A percentile compares a stretch with the other conserved stretches of the same genome.
phyloP scores from a whole-genome alignment of 2,113 vertebrate genomes.

The Oncorhynchus clarkii region DNA sequence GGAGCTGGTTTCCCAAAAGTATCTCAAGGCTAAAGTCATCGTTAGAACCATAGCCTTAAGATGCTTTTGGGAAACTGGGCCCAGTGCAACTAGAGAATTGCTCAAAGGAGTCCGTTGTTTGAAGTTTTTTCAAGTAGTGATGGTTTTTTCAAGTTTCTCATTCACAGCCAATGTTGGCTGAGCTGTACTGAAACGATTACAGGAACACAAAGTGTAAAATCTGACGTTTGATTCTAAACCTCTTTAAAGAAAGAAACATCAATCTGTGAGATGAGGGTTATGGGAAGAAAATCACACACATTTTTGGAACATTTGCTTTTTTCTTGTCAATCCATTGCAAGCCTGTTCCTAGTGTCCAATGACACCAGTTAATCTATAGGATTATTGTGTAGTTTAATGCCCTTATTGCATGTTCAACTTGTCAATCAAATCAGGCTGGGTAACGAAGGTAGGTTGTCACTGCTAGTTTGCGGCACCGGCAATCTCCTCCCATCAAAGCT shows the following conservation, averaged over 20 bases:
- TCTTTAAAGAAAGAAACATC: conserved; percentile 43
- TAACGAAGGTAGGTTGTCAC: conserved; percentile 55
- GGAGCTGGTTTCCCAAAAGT: no score
- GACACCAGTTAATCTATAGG: conserved; percentile 62
- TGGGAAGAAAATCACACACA: conserved; percentile 25
- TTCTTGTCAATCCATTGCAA: conserved; percentile 62
- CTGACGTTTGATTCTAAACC: conserved; percentile 53
- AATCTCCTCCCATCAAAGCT: conserved; percentile 35
- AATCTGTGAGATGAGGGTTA: conserved; percentile 41
- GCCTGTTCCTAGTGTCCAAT: conserved; percentile 65
- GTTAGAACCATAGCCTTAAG: no score
- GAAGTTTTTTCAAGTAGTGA: conserved; percentile 72
- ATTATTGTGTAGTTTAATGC: conserved; percentile 62
- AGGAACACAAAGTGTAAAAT: conserved; percentile 38
- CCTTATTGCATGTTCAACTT: conserved; percentile 77
- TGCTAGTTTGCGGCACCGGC: conserved; percentile 28
- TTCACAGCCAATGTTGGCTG: conserved; percentile 59
- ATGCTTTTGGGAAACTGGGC: no score
- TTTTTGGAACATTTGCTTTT: conserved; percentile 49
- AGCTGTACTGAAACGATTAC: conserved; percentile 63
- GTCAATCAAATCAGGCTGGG: conserved; percentile 58
- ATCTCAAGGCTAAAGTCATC: no score
- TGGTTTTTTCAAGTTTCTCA: conserved; percentile 61
- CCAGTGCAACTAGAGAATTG: conserved; percentile 67
- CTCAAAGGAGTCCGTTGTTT: conserved; percentile 69